Percentiles rank a stretch among this genome's conserved stretches.
Conservation (phyloP, 2,113 vertebrate genomes). For the Pollachius pollachius region DNA sequence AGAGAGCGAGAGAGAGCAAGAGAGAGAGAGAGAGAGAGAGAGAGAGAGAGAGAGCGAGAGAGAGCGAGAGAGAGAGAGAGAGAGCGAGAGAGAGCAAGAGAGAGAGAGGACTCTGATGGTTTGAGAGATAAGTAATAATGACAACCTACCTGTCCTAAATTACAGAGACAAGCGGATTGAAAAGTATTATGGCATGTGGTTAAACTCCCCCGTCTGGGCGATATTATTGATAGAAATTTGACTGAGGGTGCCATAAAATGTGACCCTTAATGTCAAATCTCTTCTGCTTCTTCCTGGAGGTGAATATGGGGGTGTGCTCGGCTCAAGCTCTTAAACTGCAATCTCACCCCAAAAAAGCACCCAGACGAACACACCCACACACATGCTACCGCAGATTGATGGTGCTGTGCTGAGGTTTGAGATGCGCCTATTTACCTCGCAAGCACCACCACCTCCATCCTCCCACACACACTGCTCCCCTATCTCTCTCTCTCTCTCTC, state of each 20-base stretch:
- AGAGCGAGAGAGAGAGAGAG: slow-evolving; percentile 5
- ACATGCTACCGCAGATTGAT: too few relatives aligned
- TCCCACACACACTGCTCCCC: not conserved
- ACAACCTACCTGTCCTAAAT: slow-evolving; percentile 21
- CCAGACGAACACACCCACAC: too few relatives aligned
- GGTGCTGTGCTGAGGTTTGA: too few relatives aligned
- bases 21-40: not conserved
- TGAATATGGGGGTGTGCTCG: too few relatives aligned
- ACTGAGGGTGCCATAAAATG: not conserved
- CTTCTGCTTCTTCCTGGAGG: not conserved
- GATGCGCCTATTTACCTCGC: too few relatives aligned
- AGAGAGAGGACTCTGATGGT: not conserved
- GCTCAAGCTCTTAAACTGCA: too few relatives aligned
- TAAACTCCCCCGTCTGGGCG: slow-evolving; percentile 22
- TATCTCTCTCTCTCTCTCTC: not conserved
- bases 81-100: not conserved
- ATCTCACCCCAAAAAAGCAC: too few relatives aligned
- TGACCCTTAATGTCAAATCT: slow-evolving; percentile 13
- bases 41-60: slow-evolving; percentile 2
- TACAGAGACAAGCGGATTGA: slow-evolving; percentile 8
- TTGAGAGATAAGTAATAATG: not conserved
- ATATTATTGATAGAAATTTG: not conserved
- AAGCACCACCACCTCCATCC: not conserved
- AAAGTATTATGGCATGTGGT: slow-evolving; percentile 32
- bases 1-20: slow-evolving; percentile 2